These are phyloP conservation scores for Arothron firmamentum DNA, from an alignment of 2,113 vertebrate genomes.

Conservation along the genomic window DNA sequence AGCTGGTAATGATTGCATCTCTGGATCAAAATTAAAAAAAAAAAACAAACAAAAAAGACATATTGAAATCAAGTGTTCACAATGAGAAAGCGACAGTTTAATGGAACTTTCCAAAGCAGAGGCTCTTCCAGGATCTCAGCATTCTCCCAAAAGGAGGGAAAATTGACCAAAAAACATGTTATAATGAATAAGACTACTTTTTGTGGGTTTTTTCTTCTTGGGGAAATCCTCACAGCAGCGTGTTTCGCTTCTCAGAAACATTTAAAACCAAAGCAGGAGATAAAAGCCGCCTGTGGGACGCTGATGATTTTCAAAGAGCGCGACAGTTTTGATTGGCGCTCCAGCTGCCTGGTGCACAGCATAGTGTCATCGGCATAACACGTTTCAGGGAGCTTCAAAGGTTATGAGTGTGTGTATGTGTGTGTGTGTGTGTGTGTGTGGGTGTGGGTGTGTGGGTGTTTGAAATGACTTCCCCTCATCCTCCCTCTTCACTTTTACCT, in stretches of 20 bases:
- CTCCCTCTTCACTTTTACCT: slow-evolving; percentile 63
- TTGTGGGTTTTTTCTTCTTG: neutral
- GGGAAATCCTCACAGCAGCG: neutral
- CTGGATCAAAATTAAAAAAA: slow-evolving; percentile 55
- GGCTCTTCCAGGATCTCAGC: neutral
- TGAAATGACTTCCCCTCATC: slow-evolving; percentile 5
- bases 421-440: slow-evolving; percentile 33
- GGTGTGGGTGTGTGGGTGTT: slow-evolving; percentile 26
- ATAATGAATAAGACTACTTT: neutral
- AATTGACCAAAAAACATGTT: too few relatives aligned
- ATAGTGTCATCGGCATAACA: slow-evolving; percentile 47
- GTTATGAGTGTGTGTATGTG: slow-evolving; percentile 51
- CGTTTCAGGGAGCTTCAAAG: slow-evolving; percentile 65
- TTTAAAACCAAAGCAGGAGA: slow-evolving; percentile 2
- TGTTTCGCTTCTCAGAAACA: neutral
- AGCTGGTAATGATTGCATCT: slow-evolving; percentile 88
- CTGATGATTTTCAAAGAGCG: slow-evolving; percentile 53
- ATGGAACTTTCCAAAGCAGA: neutral
- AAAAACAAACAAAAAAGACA: slow-evolving; percentile 10
- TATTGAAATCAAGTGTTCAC: neutral
- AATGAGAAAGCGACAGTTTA: neutral
- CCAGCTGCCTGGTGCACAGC: slow-evolving; percentile 34
- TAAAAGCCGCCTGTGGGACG: slow-evolving; percentile 28
- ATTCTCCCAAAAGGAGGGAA: neutral
- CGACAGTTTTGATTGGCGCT: slow-evolving; percentile 39